These are phyloP conservation scores for Molothrus aeneus DNA, from an alignment of 2,797 vertebrate species.

Conservation along the genomic window DNA sequence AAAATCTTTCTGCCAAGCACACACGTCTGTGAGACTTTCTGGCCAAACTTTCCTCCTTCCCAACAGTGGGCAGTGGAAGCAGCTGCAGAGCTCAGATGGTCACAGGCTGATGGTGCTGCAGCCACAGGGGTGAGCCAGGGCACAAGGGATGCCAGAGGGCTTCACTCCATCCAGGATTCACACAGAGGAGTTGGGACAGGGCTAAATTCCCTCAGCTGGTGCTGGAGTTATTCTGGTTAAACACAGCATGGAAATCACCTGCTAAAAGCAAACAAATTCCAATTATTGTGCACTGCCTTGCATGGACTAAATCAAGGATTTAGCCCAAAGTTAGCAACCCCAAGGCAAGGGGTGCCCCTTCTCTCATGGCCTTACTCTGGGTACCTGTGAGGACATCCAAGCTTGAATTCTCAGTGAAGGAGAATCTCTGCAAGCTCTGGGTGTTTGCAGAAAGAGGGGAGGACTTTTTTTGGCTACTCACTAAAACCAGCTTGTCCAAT, in stretches of 20 bases:
- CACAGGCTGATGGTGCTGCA: rapidly evolving
- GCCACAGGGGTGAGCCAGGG: not conserved
- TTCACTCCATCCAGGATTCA: not conserved
- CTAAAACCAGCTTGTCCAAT: not conserved
- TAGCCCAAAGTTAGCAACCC: not conserved
- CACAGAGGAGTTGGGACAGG: not conserved
- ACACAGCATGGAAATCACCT: not conserved
- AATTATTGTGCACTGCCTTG: not conserved
- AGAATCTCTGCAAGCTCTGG: not conserved
- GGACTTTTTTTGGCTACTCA: not conserved
- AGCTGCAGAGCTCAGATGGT: not conserved
- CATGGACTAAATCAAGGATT: not conserved
- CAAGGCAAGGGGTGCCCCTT: not conserved
- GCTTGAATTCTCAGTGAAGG: not conserved
- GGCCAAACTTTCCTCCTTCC: too few species aligned
- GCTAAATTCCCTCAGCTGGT: not conserved
- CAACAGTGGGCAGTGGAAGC: not conserved
- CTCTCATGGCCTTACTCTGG: not conserved
- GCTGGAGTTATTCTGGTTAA: not conserved
- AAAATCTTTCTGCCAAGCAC: too few species aligned
- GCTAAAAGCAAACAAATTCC: too few species aligned
- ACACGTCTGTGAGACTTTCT: too few species aligned
- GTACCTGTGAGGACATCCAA: not conserved
- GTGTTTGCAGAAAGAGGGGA: not conserved
- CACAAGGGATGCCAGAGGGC: not conserved